These are phyloP conservation scores for Apus apus DNA, from an alignment of 2,113 vertebrate genomes.

Conservation along the genomic window DNA sequence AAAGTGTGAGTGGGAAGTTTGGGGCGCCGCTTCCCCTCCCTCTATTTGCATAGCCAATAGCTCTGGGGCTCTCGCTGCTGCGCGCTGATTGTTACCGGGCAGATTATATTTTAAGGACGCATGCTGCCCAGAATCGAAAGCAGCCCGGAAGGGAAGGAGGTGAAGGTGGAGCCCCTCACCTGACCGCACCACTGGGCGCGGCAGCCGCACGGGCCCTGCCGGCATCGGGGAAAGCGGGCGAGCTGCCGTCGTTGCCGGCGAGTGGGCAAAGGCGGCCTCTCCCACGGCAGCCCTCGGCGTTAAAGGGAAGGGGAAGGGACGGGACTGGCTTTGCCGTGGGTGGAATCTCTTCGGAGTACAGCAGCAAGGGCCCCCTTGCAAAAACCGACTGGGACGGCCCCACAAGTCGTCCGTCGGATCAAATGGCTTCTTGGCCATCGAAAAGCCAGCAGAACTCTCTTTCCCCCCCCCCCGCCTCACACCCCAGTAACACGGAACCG, in stretches of 20 bases:
- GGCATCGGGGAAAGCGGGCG: not conserved
- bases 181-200: not conserved
- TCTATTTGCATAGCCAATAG: constrained; percentile 95
- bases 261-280: constrained; percentile 5
- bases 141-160: not conserved
- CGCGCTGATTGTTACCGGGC: constrained; percentile 94
- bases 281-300: not conserved
- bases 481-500: not conserved
- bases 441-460: not conserved
- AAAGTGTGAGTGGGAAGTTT: constrained; percentile 74
- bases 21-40: constrained; percentile 81
- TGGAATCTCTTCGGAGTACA: not conserved
- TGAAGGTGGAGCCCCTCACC: not conserved
- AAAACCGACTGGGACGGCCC: not conserved
- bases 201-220: not conserved
- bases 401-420: not conserved
- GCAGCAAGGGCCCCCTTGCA: not conserved
- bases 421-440: not conserved
- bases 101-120: constrained; percentile 83
- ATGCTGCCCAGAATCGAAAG: constrained; percentile 54
- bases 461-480: too few relatives aligned
- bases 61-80: constrained; percentile 82
- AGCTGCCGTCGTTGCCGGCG: not conserved
- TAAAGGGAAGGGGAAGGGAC: constrained; percentile 6
- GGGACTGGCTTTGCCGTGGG: not conserved